Evolutionary conservation across 2,888 invertebrate genomes (phyloP).

Genomic region (Aricia artaxerxes): DNA sequence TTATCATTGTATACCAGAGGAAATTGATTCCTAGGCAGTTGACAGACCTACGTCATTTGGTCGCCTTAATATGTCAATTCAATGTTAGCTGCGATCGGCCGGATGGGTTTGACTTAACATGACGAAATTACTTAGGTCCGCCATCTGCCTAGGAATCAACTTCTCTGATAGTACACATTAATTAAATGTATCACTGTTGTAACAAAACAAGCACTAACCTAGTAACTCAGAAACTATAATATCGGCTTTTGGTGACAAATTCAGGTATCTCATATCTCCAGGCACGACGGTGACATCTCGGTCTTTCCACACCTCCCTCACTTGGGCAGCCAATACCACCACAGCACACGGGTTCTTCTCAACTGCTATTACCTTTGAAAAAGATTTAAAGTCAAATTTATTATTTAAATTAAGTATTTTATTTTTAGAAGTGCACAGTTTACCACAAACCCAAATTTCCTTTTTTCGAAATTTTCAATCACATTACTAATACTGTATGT

Average conservation of each 20-base stretch:
- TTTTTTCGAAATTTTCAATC: too few species aligned
- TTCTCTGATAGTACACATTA: not conserved
- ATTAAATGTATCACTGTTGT: not conserved
- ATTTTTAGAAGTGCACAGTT: too few species aligned
- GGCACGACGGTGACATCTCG: constrained; percentile 87
- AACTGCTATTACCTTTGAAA: constrained; percentile 88
- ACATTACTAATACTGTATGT: too few species aligned
- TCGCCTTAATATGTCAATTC: too few species aligned
- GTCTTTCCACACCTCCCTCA: constrained; percentile 88
- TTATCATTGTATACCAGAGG: not conserved
- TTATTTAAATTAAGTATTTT: too few species aligned
- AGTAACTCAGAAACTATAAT: constrained; percentile 97
- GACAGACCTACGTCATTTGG: too few species aligned
- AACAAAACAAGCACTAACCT: constrained; percentile 70
- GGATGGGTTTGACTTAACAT: too few species aligned
- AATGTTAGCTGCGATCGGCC: too few species aligned
- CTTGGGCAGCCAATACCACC: constrained; percentile 88
- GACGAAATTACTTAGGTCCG: too few species aligned
- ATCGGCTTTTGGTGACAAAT: constrained; percentile 93
- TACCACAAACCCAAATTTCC: too few species aligned
- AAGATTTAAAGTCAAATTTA: not conserved
- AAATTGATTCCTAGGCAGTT: not conserved
- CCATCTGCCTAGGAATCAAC: too few species aligned
- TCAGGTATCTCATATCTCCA: constrained; percentile 92
- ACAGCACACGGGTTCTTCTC: constrained; percentile 99